phyloP scores from a whole-genome alignment of 2,113 vertebrate genomes.

The Calidris pugnax region DNA sequence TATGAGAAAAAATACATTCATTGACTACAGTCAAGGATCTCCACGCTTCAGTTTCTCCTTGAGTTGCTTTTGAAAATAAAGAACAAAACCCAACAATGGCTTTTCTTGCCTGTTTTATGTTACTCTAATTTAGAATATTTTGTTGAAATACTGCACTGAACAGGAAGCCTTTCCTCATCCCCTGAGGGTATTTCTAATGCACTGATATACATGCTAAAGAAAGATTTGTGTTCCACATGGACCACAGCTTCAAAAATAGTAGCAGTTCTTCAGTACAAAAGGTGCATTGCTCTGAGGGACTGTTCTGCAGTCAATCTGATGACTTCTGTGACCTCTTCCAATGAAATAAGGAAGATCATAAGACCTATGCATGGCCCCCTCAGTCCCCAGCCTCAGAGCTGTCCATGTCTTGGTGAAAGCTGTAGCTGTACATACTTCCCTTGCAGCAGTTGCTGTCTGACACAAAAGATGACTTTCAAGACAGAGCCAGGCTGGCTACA shows the following conservation, averaged over 20 bases:
- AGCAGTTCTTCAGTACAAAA: conserved; percentile 5
- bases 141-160: not conserved
- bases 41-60: not conserved
- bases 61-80: not conserved
- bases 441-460: not conserved
- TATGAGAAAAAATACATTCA: not conserved
- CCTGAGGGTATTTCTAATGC: not conserved
- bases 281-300: conserved; percentile 8
- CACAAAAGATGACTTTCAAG: conserved; percentile 34
- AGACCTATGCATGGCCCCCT: not conserved
- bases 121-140: not conserved
- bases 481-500: not conserved
- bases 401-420: not conserved
- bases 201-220: conserved; percentile 23
- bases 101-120: conserved; percentile 5
- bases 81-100: not conserved
- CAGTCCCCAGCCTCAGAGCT: not conserved
- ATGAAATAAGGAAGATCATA: not conserved
- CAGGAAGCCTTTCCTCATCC: not conserved
- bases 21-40: not conserved
- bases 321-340: conserved; percentile 27
- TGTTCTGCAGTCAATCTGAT: conserved; percentile 32
- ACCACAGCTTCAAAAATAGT: not conserved
- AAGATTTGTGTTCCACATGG: not conserved
- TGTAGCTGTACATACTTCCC: not conserved